phyloP scores from a whole-genome alignment of 2,797 vertebrate species.

The Darevskia mixta region DNA sequence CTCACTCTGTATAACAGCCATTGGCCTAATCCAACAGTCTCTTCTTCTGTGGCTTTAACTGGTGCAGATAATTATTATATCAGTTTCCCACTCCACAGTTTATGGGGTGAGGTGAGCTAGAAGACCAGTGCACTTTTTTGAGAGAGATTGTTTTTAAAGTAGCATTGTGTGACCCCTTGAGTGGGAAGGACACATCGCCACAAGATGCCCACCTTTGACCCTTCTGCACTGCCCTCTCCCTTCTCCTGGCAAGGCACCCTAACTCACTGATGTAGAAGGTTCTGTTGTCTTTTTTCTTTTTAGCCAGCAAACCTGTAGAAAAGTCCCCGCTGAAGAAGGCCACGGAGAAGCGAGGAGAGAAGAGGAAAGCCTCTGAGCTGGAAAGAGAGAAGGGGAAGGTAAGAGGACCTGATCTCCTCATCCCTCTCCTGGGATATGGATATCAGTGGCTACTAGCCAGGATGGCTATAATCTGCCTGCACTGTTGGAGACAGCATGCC shows the following conservation, averaged over 20 bases:
- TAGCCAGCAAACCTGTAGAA: conserved; percentile 51
- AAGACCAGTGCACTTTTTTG: too few relatives aligned
- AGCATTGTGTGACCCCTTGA: not conserved
- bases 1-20: too few relatives aligned
- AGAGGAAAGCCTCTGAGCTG: conserved; percentile 68
- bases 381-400: conserved; percentile 62
- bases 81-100: too few relatives aligned
- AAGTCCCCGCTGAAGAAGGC: conserved; percentile 61
- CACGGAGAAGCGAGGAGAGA: conserved; percentile 71
- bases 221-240: not conserved
- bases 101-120: too few relatives aligned
- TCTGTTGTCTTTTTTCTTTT: conserved; percentile 30
- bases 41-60: too few relatives aligned
- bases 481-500: too few relatives aligned
- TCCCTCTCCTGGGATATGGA: too few relatives aligned
- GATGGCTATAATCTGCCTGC: too few relatives aligned
- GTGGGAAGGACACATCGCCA: too few relatives aligned
- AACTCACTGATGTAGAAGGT: not conserved
- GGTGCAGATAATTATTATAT: too few relatives aligned
- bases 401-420: conserved; percentile 35
- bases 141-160: not conserved
- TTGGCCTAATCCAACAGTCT: too few relatives aligned
- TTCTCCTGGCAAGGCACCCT: not conserved
- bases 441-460: too few relatives aligned
- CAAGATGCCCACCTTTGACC: not conserved